phyloP scores from a whole-genome alignment of 2,113 vertebrate species.

The Argyrosomus japonicus region DNA sequence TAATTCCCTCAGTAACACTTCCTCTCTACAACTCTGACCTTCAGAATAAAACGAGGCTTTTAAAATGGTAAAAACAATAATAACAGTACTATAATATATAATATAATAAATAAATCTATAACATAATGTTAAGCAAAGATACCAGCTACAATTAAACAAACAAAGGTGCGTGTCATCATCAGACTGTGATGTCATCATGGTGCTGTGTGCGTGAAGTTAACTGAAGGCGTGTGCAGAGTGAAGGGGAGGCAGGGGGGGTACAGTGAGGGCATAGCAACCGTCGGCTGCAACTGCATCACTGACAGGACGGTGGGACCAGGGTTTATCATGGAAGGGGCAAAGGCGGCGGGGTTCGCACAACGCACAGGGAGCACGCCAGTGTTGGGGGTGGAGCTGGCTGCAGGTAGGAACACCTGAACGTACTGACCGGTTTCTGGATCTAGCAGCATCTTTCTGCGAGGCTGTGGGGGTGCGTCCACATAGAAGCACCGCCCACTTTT shows the following conservation, averaged over 20 bases:
- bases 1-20: too few species aligned
- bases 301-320: constrained; percentile 19
- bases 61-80: too few species aligned
- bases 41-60: too few species aligned
- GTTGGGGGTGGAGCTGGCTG: constrained; percentile 54
- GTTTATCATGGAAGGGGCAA: not conserved
- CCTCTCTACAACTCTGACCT: too few species aligned
- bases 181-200: constrained; percentile 4
- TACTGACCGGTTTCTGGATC: constrained; percentile 92
- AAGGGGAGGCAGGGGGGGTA: constrained; percentile 37
- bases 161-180: not conserved
- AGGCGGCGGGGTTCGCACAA: constrained; percentile 43
- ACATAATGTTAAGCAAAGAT: too few species aligned
- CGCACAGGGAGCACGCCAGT: constrained; percentile 70
- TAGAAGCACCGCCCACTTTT: constrained; percentile 87
- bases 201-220: constrained; percentile 32
- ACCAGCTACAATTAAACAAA: too few species aligned
- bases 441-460: constrained; percentile 87
- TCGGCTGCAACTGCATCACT: constrained; percentile 58
- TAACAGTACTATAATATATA: too few species aligned
- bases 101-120: too few species aligned
- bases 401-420: constrained; percentile 88
- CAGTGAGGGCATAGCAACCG: constrained; percentile 58
- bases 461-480: constrained; percentile 81
- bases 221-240: constrained; percentile 45